Evolutionary conservation across 92 coral and sea anemone genomes (phyloP), one percentile per base, ranked within the genome.

Genomic region (Actinernus sp.): DNA sequence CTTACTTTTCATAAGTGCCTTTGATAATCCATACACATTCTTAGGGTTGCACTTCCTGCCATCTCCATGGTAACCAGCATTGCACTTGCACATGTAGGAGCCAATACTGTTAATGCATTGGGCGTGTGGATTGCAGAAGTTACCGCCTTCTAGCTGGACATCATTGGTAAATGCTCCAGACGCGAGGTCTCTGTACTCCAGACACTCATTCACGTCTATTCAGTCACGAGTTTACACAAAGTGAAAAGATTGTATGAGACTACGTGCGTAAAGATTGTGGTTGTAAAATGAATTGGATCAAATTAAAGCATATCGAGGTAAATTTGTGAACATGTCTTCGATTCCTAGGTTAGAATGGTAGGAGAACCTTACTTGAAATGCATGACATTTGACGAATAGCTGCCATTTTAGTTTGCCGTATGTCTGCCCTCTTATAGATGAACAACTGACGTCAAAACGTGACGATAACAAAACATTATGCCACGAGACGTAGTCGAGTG

Each of bases 1-100:
- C 97, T 90, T 90, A 90, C 97, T 74, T 72, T 74, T 74, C 31
- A 68, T 61, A n/a, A 84, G 52, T 58, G 66, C 49, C 14, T 58
- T 79, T 12, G 63, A 64, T 64, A 46, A 70, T 32, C 49, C 41
- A 41, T 36, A 76, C 54, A 32, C 47, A 8, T 76, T 68, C 48
- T 65, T 36, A 41, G 93, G 73, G 33, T 63, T 46, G 40, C 97
- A 90, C 28, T 40, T 68, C 74, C 84, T 81, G 20, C 97, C 97
- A 61, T 87, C 88, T 59, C 97, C 97, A 76, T 81, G 68, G 97
- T 86, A 90, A 86, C 93, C 97, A 17, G 80, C 69, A 37, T 80
- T 77, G 61, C 97, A 90, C 81, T 86, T 83, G 87, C 97, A 90
- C 57, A 54, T 63, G 74, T 80, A 90, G 50, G 97, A 90, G 59